Conservation (phyloP, 2,888 invertebrate species). For the Galerucella nymphaeae region DNA sequence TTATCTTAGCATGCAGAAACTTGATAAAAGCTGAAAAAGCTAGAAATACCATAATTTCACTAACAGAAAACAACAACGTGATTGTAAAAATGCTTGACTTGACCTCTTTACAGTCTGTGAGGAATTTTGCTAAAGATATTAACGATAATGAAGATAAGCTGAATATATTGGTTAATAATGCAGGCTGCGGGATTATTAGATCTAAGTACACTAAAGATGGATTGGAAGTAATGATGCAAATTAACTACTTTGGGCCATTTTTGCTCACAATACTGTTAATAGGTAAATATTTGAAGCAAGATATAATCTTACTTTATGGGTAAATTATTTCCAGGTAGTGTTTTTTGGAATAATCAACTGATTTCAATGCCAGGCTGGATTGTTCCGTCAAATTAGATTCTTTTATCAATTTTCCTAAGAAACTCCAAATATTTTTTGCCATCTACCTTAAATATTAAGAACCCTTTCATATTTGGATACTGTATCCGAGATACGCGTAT, state of each 20-base stretch:
- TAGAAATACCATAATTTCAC: constrained; percentile 54
- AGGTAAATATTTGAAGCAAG: constrained; percentile 54
- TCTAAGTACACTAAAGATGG: constrained; percentile 70
- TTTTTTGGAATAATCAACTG: too few relatives aligned
- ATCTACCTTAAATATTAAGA: too few relatives aligned
- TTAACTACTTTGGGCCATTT: constrained; percentile 79
- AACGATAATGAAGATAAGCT: constrained; percentile 67
- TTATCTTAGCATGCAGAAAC: constrained; percentile 69
- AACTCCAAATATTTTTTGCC: too few relatives aligned
- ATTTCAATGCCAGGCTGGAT: too few relatives aligned
- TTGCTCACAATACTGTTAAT: constrained; percentile 74
- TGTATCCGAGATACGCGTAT: too few relatives aligned
- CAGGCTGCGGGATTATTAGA: constrained; percentile 68
- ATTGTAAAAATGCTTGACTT: constrained; percentile 66
- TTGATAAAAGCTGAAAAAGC: constrained; percentile 50
- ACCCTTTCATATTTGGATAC: too few relatives aligned
- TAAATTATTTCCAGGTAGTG: too few relatives aligned
- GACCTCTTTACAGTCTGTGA: constrained; percentile 67
- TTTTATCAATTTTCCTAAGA: too few relatives aligned
- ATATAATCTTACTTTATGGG: too few relatives aligned
- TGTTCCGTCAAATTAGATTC: too few relatives aligned
- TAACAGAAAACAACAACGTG: constrained; percentile 60
- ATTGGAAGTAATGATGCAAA: constrained; percentile 73
- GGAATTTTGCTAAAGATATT: constrained; percentile 72
- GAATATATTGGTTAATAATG: constrained; percentile 75